These are phyloP conservation scores for Eulemur coronatus DNA, from an alignment of 2,797 vertebrate species.

Conservation along the genomic window DNA sequence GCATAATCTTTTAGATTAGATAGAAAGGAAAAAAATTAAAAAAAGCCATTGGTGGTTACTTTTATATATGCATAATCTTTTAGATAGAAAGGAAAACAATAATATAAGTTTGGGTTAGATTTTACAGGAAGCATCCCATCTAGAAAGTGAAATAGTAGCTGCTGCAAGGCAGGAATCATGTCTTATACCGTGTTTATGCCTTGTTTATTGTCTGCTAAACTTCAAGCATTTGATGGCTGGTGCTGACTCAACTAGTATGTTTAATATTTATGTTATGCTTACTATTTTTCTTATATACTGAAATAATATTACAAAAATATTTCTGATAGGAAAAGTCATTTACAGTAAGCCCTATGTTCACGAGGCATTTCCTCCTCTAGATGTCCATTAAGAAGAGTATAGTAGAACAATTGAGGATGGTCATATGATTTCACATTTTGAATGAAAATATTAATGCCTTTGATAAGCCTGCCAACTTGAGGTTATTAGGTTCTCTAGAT, in stretches of 20 bases:
- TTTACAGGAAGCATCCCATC: neutral
- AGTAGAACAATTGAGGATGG: neutral
- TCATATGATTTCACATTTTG: neutral
- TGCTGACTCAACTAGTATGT: neutral
- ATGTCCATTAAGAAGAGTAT: neutral
- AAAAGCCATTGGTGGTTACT: neutral
- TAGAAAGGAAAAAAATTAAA: no score
- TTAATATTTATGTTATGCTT: neutral
- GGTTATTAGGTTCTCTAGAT: neutral
- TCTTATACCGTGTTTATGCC: fast-evolving
- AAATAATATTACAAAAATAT: neutral
- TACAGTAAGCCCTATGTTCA: neutral
- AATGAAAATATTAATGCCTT: neutral
- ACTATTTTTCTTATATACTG: neutral
- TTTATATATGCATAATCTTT: neutral
- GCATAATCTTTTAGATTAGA: no score
- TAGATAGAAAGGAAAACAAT: neutral
- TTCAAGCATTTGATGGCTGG: neutral
- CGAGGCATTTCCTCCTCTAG: neutral
- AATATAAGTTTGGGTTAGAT: neutral
- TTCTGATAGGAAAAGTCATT: neutral
- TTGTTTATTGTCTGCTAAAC: neutral
- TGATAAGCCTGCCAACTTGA: neutral
- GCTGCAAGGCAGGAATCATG: neutral
- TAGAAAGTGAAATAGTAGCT: neutral